Percentiles rank a stretch among this genome's conserved stretches.
Evolutionary conservation across 2,888 invertebrate species (phyloP).

Genomic region (Pandemis cinnamomeana): DNA sequence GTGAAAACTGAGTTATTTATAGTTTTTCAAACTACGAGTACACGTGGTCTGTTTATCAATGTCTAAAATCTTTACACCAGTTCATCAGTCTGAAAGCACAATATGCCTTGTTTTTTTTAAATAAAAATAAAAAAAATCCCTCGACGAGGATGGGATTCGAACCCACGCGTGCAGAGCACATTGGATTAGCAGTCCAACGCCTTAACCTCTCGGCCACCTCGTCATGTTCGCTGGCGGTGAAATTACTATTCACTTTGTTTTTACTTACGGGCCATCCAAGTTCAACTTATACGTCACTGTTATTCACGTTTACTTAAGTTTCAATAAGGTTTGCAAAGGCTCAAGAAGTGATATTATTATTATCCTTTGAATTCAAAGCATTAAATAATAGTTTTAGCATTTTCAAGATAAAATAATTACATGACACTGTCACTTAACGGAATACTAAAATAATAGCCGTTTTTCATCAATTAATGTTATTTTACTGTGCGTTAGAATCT

Average conservation of each 20-base stretch:
- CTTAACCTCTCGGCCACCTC: constrained; percentile 57
- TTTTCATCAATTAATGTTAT: too few relatives aligned
- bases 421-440: too few relatives aligned
- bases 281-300: not conserved
- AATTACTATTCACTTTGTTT: constrained; percentile 33
- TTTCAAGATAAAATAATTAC: too few relatives aligned
- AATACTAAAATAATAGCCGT: too few relatives aligned
- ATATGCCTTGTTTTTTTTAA: not conserved
- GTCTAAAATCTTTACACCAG: too few relatives aligned
- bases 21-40: too few relatives aligned
- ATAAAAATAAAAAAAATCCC: constrained; percentile 10
- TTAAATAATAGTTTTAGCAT: too few relatives aligned
- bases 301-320: not conserved
- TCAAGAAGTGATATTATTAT: not conserved
- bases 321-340: not conserved
- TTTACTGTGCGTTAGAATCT: not conserved
- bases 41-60: too few relatives aligned
- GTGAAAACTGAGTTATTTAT: too few relatives aligned
- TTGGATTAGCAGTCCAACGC: constrained; percentile 85
- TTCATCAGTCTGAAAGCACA: not conserved
- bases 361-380: too few relatives aligned
- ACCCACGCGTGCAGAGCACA: constrained; percentile 94
- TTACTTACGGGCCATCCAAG: not conserved
- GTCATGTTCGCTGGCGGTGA: constrained; percentile 36
- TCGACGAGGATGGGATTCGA: constrained; percentile 92